Evolutionary conservation across 2,888 invertebrate species (phyloP).

Genomic region (Yponomeuta sedellus): DNA sequence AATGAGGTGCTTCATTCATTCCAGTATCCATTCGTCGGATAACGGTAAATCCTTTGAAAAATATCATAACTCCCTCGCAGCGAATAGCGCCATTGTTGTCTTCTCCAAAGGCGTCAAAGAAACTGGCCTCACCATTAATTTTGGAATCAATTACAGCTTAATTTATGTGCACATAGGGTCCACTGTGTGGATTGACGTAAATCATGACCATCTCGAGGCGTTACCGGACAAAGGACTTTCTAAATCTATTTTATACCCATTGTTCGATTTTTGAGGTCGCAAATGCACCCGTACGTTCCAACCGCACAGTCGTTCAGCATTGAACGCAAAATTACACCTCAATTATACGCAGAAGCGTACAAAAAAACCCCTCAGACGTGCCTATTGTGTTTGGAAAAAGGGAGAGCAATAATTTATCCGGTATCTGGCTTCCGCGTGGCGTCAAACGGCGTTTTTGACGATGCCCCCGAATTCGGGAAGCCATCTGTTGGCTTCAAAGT

Average conservation of each 20-base stretch:
- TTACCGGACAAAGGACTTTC: constrained; percentile 50
- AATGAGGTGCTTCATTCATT: constrained; percentile 32
- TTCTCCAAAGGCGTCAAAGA: constrained; percentile 35
- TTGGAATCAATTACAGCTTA: constrained; percentile 36
- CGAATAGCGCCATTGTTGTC: constrained; percentile 38
- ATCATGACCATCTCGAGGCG: constrained; percentile 48
- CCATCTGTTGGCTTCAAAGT: constrained; percentile 31
- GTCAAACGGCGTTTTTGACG: constrained; percentile 33
- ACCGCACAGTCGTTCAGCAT: constrained; percentile 43
- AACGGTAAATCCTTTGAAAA: constrained; percentile 42
- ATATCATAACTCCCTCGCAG: constrained; percentile 32
- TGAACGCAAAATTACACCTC: constrained; percentile 62
- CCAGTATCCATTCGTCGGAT: constrained; percentile 32
- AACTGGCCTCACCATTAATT: constrained; percentile 34
- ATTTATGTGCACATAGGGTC: constrained; percentile 39
- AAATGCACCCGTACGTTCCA: constrained; percentile 42
- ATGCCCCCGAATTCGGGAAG: constrained; percentile 34
- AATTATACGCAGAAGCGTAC: constrained; percentile 52
- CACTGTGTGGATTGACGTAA: constrained; percentile 51
- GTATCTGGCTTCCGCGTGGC: constrained; percentile 53
- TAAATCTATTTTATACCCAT: constrained; percentile 48
- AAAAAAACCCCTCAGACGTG: constrained; percentile 41
- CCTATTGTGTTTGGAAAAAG: constrained; percentile 48
- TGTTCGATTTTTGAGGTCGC: constrained; percentile 37
- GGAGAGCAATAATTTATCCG: constrained; percentile 56